Conservation (phyloP, 2,797 vertebrate species). For the Luscinia megarhynchos region DNA sequence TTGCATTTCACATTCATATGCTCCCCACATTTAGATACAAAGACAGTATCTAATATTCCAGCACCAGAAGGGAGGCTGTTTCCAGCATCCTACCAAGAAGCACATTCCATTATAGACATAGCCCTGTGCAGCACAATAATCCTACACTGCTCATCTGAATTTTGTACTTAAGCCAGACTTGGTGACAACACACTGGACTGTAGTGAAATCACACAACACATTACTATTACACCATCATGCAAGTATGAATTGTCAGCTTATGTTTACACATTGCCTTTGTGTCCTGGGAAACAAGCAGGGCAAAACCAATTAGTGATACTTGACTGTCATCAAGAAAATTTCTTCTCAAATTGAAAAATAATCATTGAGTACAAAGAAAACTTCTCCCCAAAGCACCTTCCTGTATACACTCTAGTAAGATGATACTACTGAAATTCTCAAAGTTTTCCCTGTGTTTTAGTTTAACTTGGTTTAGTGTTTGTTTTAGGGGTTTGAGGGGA, state of each 20-base stretch:
- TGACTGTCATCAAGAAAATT: not conserved
- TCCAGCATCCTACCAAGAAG: not conserved
- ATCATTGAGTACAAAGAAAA: not conserved
- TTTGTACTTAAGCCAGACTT: not conserved
- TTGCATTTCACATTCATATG: not conserved
- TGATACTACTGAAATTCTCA: not conserved
- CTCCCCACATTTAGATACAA: not conserved
- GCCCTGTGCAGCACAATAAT: not conserved
- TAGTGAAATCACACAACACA: not conserved
- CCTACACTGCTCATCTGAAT: not conserved
- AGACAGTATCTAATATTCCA: not conserved
- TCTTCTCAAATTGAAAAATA: not conserved
- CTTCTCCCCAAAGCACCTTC: not conserved
- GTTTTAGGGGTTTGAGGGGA: fast-evolving
- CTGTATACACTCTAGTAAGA: not conserved
- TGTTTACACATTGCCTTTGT: not conserved
- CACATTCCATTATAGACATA: not conserved
- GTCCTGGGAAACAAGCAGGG: not conserved
- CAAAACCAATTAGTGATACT: not conserved
- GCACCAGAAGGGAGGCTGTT: not conserved
- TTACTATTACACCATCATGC: not conserved
- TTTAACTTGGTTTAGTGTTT: not conserved
- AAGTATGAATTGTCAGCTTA: not conserved
- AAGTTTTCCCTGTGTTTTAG: not conserved
- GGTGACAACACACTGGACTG: not conserved